A percentile compares a stretch with the other conserved stretches of the same genome.
These are phyloP conservation scores for Leptatherina wallacei DNA, from an alignment of 2,797 vertebrate genomes.

Conservation along the genomic window DNA sequence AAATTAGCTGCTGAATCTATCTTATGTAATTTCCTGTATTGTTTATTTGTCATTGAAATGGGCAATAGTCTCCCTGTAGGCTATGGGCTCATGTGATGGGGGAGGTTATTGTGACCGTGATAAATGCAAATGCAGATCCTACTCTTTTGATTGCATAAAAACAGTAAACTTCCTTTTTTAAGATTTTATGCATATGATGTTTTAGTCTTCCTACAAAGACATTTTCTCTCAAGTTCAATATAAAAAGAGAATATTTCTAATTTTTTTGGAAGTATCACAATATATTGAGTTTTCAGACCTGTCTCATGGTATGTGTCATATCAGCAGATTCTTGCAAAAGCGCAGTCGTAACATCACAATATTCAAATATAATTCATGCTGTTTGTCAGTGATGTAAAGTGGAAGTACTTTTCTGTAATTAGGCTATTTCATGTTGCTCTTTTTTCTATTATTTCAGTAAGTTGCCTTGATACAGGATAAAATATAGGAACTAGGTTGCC, in stretches of 20 bases:
- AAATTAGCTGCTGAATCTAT: too few species aligned
- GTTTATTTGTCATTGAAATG: too few species aligned
- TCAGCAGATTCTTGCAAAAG: neutral
- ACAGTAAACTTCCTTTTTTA: too few species aligned
- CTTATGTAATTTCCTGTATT: too few species aligned
- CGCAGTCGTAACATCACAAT: neutral
- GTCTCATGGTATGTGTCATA: neutral
- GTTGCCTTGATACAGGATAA: neutral
- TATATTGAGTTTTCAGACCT: neutral
- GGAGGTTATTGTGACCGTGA: too few species aligned
- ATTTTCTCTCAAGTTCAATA: too few species aligned
- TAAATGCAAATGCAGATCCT: too few species aligned
- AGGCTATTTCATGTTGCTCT: neutral
- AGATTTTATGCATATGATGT: neutral
- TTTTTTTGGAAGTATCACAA: neutral
- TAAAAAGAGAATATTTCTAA: neutral
- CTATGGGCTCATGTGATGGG: too few species aligned
- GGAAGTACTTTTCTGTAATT: conserved; percentile 27
- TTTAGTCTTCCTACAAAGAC: too few species aligned
- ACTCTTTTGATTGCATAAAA: too few species aligned
- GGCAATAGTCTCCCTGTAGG: too few species aligned
- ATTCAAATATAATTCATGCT: conserved; percentile 22
- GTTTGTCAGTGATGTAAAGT: conserved; percentile 29
- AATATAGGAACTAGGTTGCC: neutral
- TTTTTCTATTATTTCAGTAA: conserved; percentile 6